Conservation (phyloP, 2,113 vertebrate species). For the Dicentrarchus labrax region DNA sequence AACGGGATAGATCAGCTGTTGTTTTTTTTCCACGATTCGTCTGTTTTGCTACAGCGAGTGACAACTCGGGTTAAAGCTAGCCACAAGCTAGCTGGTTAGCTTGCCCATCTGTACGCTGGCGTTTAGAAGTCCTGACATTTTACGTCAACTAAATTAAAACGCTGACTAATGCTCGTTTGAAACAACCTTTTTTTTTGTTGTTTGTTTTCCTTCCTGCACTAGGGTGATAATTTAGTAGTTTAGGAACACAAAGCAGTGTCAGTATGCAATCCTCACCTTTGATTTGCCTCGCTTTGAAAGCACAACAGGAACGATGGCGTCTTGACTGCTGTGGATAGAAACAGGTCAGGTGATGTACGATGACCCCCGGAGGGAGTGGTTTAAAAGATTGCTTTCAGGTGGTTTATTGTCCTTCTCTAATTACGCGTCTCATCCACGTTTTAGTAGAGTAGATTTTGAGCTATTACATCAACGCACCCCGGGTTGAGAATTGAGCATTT, state of each 20-base stretch:
- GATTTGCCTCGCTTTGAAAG: constrained; percentile 40
- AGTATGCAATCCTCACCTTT: constrained; percentile 69
- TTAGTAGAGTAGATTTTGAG: not conserved
- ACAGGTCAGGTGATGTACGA: constrained; percentile 69
- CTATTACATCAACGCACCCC: not conserved
- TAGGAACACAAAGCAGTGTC: fast-evolving
- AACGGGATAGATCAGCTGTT: not conserved
- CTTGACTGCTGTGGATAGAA: constrained; percentile 59
- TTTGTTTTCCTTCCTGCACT: too few relatives aligned
- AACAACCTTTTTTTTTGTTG: too few relatives aligned
- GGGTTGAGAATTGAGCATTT: not conserved
- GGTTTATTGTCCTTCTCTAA: not conserved
- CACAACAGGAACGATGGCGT: constrained; percentile 68
- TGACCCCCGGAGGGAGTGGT: constrained; percentile 43
- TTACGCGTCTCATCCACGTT: not conserved
- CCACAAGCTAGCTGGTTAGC: constrained; percentile 35
- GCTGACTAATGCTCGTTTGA: fast-evolving
- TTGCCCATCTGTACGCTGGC: not conserved
- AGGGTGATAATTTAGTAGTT: too few relatives aligned
- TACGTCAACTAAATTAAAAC: not conserved
- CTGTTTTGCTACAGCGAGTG: not conserved
- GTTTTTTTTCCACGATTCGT: constrained; percentile 27
- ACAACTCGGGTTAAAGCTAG: constrained; percentile 24
- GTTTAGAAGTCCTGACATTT: not conserved
- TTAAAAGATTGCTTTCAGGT: constrained; percentile 23